Base-by-base conservation (phyloP, 2,797 vertebrate species). In the Clarias platycephalus region DNA sequence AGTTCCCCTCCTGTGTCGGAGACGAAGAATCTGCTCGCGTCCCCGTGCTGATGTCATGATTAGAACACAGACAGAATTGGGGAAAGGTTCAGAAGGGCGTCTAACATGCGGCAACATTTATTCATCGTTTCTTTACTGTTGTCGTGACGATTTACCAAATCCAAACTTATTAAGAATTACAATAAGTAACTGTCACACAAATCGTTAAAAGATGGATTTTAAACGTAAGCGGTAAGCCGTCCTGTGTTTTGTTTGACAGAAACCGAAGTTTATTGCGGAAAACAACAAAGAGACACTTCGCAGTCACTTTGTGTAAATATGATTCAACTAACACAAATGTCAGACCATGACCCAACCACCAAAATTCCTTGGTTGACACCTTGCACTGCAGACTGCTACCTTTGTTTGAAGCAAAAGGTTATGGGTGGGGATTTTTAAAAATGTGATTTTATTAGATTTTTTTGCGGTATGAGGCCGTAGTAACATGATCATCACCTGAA, bases 1-100 rank as follows among this genome's bases (percentile, higher is more conserved):
- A 89, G 88, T 87, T 90, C 87, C 89, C 89, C 89, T 75, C 55
- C 49, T 81, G 81, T 66, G 79, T 71, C 53, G 44, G 78, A 78
- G 80, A 82, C 60, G 57, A n/a, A 82, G 80, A 82, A 28, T 9
- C 76, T 72, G 26, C 71, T 80, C 34, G 75, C 79, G 86, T 86
- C 72, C 85, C 80, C 85, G 72, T 83, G 71, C 80, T 28, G 86
- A 71, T 83, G 68, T 87, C 83, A 85, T n/a, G 70, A 83, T 67
- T 55, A 58, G 58, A 58, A 82, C 72, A 84, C 60, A 78, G 12
- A 44, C 18, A 58, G 22, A 63, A 78, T 12, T 13, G 28, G 58
- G 40, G 40, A 31, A 37, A 60, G 3, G 44, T 18, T 55, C 18
- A 63, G 68, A 16, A 40, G 5, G 28, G 34, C 18, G 12, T 53